Conservation (phyloP, 2,888 invertebrate genomes). For the Azorinus chamasolen region DNA sequence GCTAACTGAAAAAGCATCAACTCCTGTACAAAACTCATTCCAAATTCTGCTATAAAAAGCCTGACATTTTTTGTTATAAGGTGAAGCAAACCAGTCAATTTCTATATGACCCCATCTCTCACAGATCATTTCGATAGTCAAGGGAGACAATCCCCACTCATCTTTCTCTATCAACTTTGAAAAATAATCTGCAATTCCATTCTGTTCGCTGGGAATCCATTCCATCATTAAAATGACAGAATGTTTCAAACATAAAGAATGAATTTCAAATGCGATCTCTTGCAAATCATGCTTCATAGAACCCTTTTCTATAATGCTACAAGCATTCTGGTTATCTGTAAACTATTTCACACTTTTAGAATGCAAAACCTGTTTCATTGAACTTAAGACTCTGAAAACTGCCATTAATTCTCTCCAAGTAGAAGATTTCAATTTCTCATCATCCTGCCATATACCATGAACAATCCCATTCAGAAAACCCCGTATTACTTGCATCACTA, state of each 20-base stretch:
- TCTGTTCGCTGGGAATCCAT: conserved; percentile 22
- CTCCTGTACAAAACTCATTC: not conserved
- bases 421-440: not conserved
- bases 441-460: not conserved
- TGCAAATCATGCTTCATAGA: conserved; percentile 11
- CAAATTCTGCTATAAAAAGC: not conserved
- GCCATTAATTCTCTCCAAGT: conserved; percentile 18
- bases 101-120: not conserved
- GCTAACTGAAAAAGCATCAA: not conserved
- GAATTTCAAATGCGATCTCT: conserved; percentile 1
- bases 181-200: conserved; percentile 14
- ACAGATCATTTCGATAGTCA: too few relatives aligned
- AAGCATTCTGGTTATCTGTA: conserved; percentile 15
- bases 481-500: conserved; percentile 18
- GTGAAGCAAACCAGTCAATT: conserved; percentile 1
- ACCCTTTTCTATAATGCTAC: conserved; percentile 7
- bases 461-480: conserved; percentile 2
- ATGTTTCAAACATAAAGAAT: conserved; percentile 5
- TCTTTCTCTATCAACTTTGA: not conserved
- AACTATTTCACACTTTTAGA: conserved; percentile 1
- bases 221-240: not conserved
- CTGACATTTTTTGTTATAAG: not conserved
- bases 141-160: too few relatives aligned
- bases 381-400: not conserved
- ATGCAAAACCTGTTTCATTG: not conserved